Percentiles rank a stretch among this genome's conserved stretches.
Evolutionary conservation across 2,888 invertebrate species (phyloP).

Genomic region (Blastobasis lacticolella): DNA sequence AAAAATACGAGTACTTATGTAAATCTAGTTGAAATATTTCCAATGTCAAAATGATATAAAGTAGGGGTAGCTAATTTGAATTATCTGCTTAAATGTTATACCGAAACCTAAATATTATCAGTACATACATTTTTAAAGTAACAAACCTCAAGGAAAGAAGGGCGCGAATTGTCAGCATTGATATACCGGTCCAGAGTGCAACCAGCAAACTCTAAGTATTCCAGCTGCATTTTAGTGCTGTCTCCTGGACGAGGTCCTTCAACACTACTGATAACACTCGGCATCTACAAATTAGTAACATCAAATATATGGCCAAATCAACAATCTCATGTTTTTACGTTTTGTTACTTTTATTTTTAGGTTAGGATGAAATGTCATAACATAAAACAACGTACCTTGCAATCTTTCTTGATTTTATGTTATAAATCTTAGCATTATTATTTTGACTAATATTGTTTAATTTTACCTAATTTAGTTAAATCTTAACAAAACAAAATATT

Average conservation of each 20-base stretch:
- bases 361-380: slow-evolving; percentile 4
- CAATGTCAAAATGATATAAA: too few relatives aligned
- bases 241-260: slow-evolving; percentile 42
- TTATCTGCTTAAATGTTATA: too few relatives aligned
- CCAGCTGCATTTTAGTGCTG: slow-evolving; percentile 69
- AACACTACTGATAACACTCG: slow-evolving; percentile 44
- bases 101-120: too few relatives aligned
- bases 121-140: neutral
- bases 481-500: neutral
- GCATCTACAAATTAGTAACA: slow-evolving; percentile 49
- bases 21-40: too few relatives aligned
- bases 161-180: slow-evolving; percentile 79
- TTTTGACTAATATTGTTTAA: neutral
- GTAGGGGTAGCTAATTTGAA: too few relatives aligned
- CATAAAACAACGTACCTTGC: too few relatives aligned
- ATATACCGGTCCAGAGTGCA: slow-evolving; percentile 86
- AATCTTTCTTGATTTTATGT: too few relatives aligned
- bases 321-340: slow-evolving; percentile 1
- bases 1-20: neutral
- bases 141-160: slow-evolving; percentile 78
- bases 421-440: neutral
- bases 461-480: neutral
- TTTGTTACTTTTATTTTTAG: slow-evolving; percentile 3
- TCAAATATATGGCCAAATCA: slow-evolving; percentile 19
- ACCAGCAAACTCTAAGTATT: slow-evolving; percentile 84